Conservation (phyloP, 2,113 vertebrate genomes). For the Daboia siamensis region DNA sequence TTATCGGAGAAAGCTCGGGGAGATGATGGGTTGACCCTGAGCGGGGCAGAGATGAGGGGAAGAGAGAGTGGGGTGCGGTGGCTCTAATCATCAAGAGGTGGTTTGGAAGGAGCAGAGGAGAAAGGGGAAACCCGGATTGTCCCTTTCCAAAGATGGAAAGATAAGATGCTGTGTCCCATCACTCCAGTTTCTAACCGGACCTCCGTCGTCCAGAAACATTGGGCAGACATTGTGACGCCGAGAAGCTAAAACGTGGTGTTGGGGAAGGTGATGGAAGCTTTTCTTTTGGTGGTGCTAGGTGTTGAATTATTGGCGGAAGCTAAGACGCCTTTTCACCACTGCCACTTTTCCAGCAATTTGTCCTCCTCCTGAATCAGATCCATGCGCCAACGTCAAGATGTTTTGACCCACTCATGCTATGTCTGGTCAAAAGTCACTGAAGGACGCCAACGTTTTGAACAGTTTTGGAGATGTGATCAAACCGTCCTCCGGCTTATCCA, state of each 20-base stretch:
- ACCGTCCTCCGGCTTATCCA: not conserved
- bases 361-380: not conserved
- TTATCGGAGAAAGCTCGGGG: conserved; percentile 43
- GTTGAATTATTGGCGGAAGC: not conserved
- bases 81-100: not conserved
- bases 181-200: too few relatives aligned
- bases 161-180: too few relatives aligned
- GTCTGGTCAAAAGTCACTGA: not conserved
- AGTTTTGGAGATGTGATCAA: not conserved
- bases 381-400: not conserved
- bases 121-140: not conserved
- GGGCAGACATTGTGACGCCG: not conserved
- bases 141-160: too few relatives aligned
- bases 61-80: accelerated
- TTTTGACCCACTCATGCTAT: not conserved
- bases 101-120: not conserved
- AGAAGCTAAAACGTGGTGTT: not conserved
- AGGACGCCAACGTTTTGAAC: not conserved
- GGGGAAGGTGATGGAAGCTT: not conserved
- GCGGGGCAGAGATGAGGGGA: not conserved
- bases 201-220: too few relatives aligned
- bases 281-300: not conserved
- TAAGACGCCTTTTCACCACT: not conserved
- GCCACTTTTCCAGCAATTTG: not conserved
- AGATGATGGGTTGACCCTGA: conserved; percentile 39